These are phyloP conservation scores for Drepana arcuata DNA, from an alignment of 1,140 invertebrate species.

Conservation along the genomic window DNA sequence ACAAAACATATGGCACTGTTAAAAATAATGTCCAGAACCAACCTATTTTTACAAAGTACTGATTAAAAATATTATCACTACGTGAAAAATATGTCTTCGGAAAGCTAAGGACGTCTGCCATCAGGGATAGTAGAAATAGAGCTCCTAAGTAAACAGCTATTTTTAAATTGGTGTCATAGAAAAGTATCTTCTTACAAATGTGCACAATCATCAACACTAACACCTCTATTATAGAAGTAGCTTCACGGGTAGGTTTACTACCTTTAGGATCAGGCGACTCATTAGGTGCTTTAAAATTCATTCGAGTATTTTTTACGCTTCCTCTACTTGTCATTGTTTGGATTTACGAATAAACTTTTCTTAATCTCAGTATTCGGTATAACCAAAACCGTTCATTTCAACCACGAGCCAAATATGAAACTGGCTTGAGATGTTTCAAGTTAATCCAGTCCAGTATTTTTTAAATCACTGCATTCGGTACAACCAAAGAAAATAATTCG, in stretches of 20 bases:
- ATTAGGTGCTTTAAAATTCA: slow-evolving; percentile 62
- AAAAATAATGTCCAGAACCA: slow-evolving; percentile 94
- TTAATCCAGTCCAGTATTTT: background rate
- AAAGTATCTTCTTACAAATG: slow-evolving; percentile 88
- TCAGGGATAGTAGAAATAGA: slow-evolving; percentile 87
- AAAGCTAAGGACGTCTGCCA: slow-evolving; percentile 86
- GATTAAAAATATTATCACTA: slow-evolving; percentile 91
- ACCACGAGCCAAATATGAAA: background rate
- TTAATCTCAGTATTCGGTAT: background rate
- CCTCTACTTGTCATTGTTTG: slow-evolving; percentile 49
- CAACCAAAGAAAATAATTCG: background rate
- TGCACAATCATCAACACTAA: slow-evolving; percentile 88
- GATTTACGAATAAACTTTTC: slow-evolving; percentile 5
- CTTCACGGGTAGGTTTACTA: slow-evolving; percentile 84
- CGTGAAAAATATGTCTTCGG: slow-evolving; percentile 89
- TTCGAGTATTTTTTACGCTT: slow-evolving; percentile 50
- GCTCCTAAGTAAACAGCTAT: slow-evolving; percentile 86
- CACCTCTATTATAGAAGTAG: slow-evolving; percentile 85
- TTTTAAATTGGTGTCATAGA: slow-evolving; percentile 89
- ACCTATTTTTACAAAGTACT: slow-evolving; percentile 94
- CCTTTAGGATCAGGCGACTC: slow-evolving; percentile 66
- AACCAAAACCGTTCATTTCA: background rate
- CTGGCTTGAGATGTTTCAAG: background rate
- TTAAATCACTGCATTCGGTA: background rate
- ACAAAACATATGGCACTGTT: slow-evolving; percentile 81